Percentiles rank a stretch among this genome's conserved stretches.
These are phyloP conservation scores for Acholoe squamosa DNA, from an alignment of 2,888 invertebrate genomes.

Conservation along the genomic window DNA sequence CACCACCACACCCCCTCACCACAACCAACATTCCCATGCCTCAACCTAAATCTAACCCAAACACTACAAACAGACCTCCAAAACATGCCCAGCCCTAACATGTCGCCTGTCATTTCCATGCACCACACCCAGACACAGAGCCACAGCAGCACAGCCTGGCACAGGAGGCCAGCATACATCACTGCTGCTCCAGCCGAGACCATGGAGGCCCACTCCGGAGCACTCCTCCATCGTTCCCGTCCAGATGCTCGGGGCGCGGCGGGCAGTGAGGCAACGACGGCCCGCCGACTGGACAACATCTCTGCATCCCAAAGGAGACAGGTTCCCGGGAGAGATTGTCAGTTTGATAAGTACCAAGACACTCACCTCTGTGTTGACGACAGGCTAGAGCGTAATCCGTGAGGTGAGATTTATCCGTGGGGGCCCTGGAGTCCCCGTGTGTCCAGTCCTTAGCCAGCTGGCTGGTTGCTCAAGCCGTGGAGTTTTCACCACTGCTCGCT, in stretches of 20 bases:
- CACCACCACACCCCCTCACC: background rate
- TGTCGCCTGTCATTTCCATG: background rate
- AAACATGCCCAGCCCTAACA: background rate
- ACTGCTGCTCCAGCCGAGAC: background rate
- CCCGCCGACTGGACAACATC: background rate
- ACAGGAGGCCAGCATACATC: background rate
- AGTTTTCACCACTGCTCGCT: background rate
- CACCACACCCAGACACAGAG: background rate
- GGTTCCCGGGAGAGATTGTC: background rate
- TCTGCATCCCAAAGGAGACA: background rate
- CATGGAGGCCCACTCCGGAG: background rate
- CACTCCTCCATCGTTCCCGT: background rate
- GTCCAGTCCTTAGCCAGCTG: background rate
- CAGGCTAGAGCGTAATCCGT: background rate
- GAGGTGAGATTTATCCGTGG: conserved; percentile 11
- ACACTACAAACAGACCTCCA: too few relatives aligned
- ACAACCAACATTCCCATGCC: background rate
- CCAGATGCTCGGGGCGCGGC: background rate
- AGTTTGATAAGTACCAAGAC: background rate
- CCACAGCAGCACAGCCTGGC: background rate
- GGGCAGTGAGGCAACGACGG: background rate
- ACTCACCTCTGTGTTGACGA: background rate
- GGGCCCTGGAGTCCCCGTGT: background rate
- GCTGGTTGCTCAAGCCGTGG: background rate
- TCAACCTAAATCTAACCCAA: background rate